A percentile compares a stretch with the other conserved stretches of the same genome.
Evolutionary conservation across 2,888 invertebrate species (phyloP).

Genomic region (Epicampocera succincta): DNA sequence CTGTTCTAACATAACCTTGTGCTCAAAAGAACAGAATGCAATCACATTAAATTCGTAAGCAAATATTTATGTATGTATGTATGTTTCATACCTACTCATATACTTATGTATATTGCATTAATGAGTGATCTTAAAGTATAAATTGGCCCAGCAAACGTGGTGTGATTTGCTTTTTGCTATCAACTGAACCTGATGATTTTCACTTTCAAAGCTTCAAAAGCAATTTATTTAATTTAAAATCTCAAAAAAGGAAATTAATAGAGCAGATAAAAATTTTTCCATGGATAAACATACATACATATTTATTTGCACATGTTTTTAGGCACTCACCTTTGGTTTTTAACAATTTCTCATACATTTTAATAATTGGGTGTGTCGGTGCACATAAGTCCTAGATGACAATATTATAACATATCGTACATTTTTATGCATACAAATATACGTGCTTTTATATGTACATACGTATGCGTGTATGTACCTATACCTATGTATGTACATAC

Average conservation of each 20-base stretch:
- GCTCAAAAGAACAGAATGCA: not conserved
- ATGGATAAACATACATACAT: not conserved
- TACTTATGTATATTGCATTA: too few species aligned
- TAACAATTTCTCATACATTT: conserved; percentile 2
- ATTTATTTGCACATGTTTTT: conserved; percentile 4
- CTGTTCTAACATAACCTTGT: too few species aligned
- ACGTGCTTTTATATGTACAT: not conserved
- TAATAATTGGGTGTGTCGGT: conserved; percentile 51
- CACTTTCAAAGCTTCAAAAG: too few species aligned
- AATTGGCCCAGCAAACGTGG: too few species aligned
- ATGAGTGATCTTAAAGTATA: too few species aligned
- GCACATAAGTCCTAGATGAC: conserved; percentile 24
- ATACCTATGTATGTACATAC: not conserved
- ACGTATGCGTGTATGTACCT: not conserved
- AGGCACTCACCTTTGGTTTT: not conserved
- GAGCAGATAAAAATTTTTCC: not conserved
- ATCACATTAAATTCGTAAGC: not conserved
- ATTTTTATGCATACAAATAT: not conserved
- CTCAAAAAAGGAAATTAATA: too few species aligned
- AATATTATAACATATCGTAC: conserved; percentile 12
- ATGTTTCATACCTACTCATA: too few species aligned
- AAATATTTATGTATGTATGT: not conserved
- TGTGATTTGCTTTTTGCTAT: too few species aligned
- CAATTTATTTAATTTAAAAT: too few species aligned
- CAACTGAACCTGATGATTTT: too few species aligned